These are phyloP conservation scores for Dyspetes luteomarginatus DNA, from an alignment of 2,888 invertebrate species.

Conservation along the genomic window DNA sequence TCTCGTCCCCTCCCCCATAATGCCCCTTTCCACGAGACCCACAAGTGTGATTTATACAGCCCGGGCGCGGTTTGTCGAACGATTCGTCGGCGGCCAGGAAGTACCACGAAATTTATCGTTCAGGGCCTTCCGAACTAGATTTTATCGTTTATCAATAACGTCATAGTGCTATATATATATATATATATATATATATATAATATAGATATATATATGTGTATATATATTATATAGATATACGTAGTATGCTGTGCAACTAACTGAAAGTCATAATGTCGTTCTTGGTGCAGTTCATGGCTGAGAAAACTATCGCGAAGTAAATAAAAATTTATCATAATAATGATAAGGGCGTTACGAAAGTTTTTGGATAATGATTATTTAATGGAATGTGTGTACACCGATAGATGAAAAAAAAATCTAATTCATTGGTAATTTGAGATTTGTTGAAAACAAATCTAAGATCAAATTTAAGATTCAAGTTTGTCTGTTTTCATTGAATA, in stretches of 20 bases:
- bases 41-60: conserved; percentile 78
- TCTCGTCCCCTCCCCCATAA: conserved; percentile 36
- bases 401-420: no score
- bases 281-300: not conserved
- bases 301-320: not conserved
- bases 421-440: no score
- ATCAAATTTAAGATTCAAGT: no score
- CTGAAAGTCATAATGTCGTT: not conserved
- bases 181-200: not conserved
- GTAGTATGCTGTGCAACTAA: not conserved
- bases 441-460: no score
- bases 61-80: conserved; percentile 77
- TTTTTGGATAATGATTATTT: not conserved
- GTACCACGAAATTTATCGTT: conserved; percentile 77
- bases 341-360: not conserved
- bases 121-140: conserved; percentile 74
- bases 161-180: conserved; percentile 51
- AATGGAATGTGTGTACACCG: not conserved
- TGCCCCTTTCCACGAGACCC: conserved; percentile 52
- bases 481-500: no score
- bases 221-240: no score
- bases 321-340: not conserved
- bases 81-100: conserved; percentile 77
- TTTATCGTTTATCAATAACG: conserved; percentile 81
- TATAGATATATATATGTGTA: no score